Evolutionary conservation across 2,113 vertebrate genomes (phyloP), one percentile per base, ranked within the genome.

Genomic region (Notothenia coriiceps): DNA sequence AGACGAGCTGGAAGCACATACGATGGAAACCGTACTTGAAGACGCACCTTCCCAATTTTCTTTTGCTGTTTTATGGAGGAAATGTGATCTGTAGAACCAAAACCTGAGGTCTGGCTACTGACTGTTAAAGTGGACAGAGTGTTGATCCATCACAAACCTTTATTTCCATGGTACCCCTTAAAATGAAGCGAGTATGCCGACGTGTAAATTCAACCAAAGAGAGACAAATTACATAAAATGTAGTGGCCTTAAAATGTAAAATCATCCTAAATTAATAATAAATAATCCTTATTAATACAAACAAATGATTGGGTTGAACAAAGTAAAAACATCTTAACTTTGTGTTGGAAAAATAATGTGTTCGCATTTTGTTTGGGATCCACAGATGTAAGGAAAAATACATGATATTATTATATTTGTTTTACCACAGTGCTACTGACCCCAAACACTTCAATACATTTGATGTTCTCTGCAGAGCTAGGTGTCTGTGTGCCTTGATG

Each of bases 401-500:
- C 7, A 22, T 5, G 29, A 50, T n/a, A n/a, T n/a, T 49, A 49
- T 20, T 1, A 18, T n/a, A 1, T 50, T 66, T 46, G 49, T 4
- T 46, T 29, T 15, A 52, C 44, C 18, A 25, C 33, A 56, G 47
- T 62, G 64, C 76, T 76, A 5, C 77, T 55, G 49, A 51, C 6
- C 35, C 18, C 22, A 64, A 50, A 20, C 44, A 17, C 5, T 29
- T 50, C 10, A 35, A 40, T 15, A 3, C 57, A 1, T 56, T 15
- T 67, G 68, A 22, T 47, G 62, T 77, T 40, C 56, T 55, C 78
- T 87, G 82, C 77, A 87, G 65, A 63, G 29, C 56, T 64, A 22
- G 63, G 18, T 49, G 71, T 50, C n/a, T 88, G 61, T 46, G 91
- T 92, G 93, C 92, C 91, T 93, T 91, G 83, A 77, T 62, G 72